A percentile compares a stretch with the other conserved stretches of the same genome.
These are phyloP conservation scores for Drosophila kanekoi DNA, from an alignment of 2,888 invertebrate species.

Conservation along the genomic window DNA sequence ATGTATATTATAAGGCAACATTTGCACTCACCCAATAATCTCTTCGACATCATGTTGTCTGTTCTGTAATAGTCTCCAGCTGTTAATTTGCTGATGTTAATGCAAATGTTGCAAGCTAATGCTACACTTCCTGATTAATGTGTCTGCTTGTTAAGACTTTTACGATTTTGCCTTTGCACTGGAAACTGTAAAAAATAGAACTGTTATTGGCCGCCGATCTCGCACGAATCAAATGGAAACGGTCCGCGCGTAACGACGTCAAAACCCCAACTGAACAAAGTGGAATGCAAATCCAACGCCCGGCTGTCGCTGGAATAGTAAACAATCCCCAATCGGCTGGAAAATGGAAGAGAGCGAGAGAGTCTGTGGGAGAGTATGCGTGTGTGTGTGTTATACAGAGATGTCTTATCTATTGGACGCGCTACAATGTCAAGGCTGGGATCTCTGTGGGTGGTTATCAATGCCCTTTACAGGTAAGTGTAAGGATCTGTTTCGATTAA, in stretches of 20 bases:
- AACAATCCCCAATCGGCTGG: slow-evolving; percentile 22
- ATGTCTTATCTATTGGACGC: slow-evolving; percentile 22
- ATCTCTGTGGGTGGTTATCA: slow-evolving; percentile 6
- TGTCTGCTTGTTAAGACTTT: slow-evolving; percentile 2
- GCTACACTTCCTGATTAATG: slow-evolving; percentile 35
- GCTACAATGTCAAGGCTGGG: slow-evolving; percentile 41
- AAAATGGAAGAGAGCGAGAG: background rate
- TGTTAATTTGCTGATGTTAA: slow-evolving; percentile 16
- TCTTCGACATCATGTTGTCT: slow-evolving; percentile 57
- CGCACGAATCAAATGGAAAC: slow-evolving; percentile 26
- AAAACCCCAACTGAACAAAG: slow-evolving; percentile 55
- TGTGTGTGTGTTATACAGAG: background rate
- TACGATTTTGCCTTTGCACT: slow-evolving; percentile 28
- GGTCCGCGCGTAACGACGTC: slow-evolving; percentile 58
- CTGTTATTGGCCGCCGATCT: slow-evolving; percentile 31
- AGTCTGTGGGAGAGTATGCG: background rate
- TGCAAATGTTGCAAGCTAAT: slow-evolving; percentile 22
- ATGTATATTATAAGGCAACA: background rate
- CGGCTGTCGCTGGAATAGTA: slow-evolving; percentile 33
- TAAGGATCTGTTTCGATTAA: background rate
- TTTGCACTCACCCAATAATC: slow-evolving; percentile 54
- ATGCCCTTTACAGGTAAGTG: background rate
- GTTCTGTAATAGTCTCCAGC: slow-evolving; percentile 1
- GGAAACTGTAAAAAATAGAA: slow-evolving; percentile 12
- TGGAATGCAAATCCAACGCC: slow-evolving; percentile 21